Evolutionary conservation across 2,113 vertebrate genomes (phyloP).

Genomic region (Atractosteus spatula): DNA sequence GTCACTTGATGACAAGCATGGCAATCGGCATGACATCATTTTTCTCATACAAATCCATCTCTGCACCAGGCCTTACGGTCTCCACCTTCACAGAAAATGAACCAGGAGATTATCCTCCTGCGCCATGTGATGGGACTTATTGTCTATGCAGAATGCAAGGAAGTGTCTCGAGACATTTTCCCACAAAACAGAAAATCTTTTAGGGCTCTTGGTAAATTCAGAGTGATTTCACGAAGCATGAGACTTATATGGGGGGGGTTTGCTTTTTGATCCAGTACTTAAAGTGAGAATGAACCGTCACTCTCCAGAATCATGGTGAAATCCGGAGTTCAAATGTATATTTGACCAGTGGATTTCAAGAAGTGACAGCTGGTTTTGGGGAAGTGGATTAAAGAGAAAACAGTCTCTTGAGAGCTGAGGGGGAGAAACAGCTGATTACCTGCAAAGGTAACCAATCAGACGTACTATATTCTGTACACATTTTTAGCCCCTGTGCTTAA

Average conservation of each 20-base stretch:
- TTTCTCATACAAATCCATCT: background rate
- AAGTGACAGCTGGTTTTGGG: background rate
- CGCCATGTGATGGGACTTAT: background rate
- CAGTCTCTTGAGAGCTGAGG: too few species aligned
- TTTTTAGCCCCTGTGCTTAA: background rate
- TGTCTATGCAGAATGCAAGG: slow-evolving; percentile 11
- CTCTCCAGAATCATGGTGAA: background rate
- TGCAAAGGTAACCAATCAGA: too few species aligned
- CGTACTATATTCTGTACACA: too few species aligned
- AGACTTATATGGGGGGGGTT: background rate
- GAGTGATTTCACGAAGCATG: slow-evolving; percentile 19
- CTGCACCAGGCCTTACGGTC: background rate
- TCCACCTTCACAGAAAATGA: background rate
- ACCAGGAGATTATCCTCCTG: background rate
- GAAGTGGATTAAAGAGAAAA: background rate
- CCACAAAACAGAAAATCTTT: slow-evolving; percentile 14
- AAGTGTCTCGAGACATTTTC: slow-evolving; percentile 4
- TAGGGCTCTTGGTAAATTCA: slow-evolving; percentile 11
- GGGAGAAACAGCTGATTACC: too few species aligned
- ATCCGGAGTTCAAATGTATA: background rate
- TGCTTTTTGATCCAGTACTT: background rate
- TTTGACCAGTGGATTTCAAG: background rate
- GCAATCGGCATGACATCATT: slow-evolving; percentile 22
- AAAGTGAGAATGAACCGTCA: background rate
- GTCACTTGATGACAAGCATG: background rate